phyloP scores from a whole-genome alignment of 2,797 vertebrate species.

The Gallinago nigripennis region DNA sequence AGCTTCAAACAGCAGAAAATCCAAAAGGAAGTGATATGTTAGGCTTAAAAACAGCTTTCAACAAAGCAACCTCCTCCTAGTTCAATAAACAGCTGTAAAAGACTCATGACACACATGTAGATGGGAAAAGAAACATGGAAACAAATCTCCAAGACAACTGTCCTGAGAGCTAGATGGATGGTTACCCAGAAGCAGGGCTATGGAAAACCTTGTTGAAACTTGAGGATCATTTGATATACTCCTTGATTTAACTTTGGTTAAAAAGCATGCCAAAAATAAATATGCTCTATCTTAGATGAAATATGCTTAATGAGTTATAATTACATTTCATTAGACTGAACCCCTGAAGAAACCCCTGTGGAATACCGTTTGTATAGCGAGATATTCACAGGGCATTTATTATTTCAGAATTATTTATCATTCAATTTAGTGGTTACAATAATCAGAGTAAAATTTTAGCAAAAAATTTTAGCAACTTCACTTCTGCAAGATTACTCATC shows the following conservation, averaged over 20 bases:
- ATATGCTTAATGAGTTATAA: background rate
- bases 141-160: background rate
- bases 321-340: background rate
- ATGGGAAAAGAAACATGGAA: background rate
- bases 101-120: background rate
- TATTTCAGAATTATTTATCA: background rate
- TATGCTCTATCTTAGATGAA: background rate
- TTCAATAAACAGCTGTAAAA: background rate
- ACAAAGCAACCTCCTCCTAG: background rate
- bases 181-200: background rate
- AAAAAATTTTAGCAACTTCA: background rate
- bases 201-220: background rate
- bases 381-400: background rate
- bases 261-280: background rate
- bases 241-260: background rate
- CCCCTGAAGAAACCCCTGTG: background rate
- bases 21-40: background rate
- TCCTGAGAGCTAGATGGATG: background rate
- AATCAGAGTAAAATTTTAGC: background rate
- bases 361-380: background rate
- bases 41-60: background rate
- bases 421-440: background rate
- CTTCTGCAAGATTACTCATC: background rate
- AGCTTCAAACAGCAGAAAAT: background rate
- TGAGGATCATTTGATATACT: background rate